Conservation (phyloP, 2,888 invertebrate genomes). For the Hypercompe scribonia region DNA sequence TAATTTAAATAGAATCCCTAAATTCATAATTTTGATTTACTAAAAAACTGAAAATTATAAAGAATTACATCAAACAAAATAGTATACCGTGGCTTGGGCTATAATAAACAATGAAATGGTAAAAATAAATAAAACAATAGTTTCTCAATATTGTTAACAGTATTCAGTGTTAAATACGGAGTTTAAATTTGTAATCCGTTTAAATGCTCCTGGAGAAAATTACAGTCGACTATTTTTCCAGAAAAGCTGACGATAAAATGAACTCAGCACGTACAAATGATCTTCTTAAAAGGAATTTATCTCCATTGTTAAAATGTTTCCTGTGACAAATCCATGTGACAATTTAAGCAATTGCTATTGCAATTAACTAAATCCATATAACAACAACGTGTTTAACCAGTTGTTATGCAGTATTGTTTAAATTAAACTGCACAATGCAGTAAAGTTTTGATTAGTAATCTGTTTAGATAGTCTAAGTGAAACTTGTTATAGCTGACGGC, state of each 20-base stretch:
- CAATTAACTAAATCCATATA: neutral
- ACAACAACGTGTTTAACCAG: neutral
- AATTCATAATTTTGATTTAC: neutral
- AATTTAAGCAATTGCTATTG: conserved; percentile 1
- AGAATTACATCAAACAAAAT: neutral
- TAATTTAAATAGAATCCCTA: neutral
- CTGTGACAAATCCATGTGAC: conserved; percentile 23
- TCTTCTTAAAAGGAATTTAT: conserved; percentile 36
- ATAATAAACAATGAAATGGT: neutral
- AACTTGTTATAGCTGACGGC: neutral
- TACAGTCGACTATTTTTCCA: conserved; percentile 17
- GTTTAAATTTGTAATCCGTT: neutral
- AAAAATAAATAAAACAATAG: neutral
- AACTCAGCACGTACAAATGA: conserved; percentile 27
- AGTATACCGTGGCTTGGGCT: neutral
- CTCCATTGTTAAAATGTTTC: conserved; percentile 9
- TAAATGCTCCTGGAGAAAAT: neutral
- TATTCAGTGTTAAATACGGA: neutral
- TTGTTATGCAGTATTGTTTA: neutral
- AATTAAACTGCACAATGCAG: neutral
- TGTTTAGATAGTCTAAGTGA: neutral
- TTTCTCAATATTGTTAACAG: neutral
- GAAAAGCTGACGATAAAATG: conserved; percentile 39
- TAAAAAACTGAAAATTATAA: too few relatives aligned
- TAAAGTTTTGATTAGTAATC: neutral